These are phyloP conservation scores for Macrophya annulata DNA, from an alignment of 2,888 invertebrate species.

Conservation along the genomic window DNA sequence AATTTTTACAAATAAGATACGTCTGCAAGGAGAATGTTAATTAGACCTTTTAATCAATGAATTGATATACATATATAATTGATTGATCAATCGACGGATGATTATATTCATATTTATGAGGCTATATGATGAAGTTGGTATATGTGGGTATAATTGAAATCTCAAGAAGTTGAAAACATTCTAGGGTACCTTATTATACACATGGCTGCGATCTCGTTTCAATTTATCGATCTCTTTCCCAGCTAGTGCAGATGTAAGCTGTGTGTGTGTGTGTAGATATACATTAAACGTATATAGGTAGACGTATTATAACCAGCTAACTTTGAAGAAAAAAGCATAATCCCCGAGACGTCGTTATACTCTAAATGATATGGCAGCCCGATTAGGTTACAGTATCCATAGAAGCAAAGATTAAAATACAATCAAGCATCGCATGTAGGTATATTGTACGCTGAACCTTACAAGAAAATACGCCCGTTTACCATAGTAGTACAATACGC, in stretches of 20 bases:
- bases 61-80: background rate
- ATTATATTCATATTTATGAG: background rate
- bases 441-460: background rate
- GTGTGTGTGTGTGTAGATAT: background rate
- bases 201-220: background rate
- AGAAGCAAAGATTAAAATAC: background rate
- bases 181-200: background rate
- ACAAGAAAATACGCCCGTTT: background rate
- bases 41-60: background rate
- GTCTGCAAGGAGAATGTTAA: background rate
- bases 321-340: background rate
- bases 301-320: background rate
- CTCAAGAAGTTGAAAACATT: background rate
- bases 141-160: background rate
- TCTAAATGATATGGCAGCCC: background rate
- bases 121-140: background rate
- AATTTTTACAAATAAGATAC: conserved; percentile 1
- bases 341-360: background rate
- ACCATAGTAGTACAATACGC: background rate
- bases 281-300: background rate
- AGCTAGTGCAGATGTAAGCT: background rate
- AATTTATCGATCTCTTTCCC: conserved; percentile 25
- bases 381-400: background rate
- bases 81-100: background rate
- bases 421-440: background rate